Conservation (phyloP, 2,888 invertebrate species). For the Candidula unifasciata region DNA sequence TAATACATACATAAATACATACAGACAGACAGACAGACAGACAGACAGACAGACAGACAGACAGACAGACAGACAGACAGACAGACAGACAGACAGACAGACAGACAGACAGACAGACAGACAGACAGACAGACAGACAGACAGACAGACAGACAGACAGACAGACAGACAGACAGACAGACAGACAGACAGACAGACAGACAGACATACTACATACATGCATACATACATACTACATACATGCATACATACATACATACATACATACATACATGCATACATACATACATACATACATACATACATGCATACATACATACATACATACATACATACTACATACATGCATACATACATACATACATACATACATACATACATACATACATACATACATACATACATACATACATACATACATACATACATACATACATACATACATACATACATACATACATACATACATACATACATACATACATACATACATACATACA, state of each 20-base stretch:
- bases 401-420: no score
- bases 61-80: conserved; percentile 9
- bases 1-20: background rate
- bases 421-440: background rate
- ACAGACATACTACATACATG: no score
- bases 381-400: no score
- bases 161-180: background rate
- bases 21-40: background rate
- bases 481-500: conserved; percentile 13
- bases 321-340: no score
- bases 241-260: no score
- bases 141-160: background rate
- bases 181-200: background rate
- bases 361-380: no score
- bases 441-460: background rate
- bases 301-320: no score
- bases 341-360: no score
- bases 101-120: background rate
- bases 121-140: background rate
- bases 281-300: no score
- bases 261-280: no score
- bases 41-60: background rate
- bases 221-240: no score
- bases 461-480: conserved; percentile 13
- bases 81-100: conserved; percentile 6